A percentile compares a stretch with the other conserved stretches of the same genome.
phyloP scores from a whole-genome alignment of 2,888 invertebrate species.

The Timema podura region DNA sequence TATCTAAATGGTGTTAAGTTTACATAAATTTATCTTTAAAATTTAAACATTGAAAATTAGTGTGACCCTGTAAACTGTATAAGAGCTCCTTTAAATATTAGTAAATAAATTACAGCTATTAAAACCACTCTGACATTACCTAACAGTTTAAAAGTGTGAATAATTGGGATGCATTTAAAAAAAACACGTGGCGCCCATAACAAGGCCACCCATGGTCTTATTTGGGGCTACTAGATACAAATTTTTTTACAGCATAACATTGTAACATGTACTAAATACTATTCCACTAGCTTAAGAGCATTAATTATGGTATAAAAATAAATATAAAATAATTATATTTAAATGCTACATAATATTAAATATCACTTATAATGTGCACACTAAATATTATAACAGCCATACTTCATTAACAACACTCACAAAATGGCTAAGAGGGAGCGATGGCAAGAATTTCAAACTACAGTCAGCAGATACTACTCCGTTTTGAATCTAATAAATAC shows the following conservation, averaged over 20 bases:
- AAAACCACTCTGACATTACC: slow-evolving; percentile 6
- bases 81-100: not conserved
- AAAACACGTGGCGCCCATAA: not conserved
- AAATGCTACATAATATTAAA: not conserved
- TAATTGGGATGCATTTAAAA: not conserved
- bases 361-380: not conserved
- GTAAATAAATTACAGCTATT: not conserved
- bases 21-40: not conserved
- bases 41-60: not conserved
- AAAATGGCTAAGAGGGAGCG: not conserved
- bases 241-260: slow-evolving; percentile 12
- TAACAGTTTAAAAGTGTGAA: slow-evolving; percentile 9
- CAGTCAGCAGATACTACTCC: too few species aligned
- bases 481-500: too few species aligned
- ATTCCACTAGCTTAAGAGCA: slow-evolving; percentile 5
- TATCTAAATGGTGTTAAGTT: not conserved
- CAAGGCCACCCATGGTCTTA: slow-evolving; percentile 11
- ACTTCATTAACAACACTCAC: slow-evolving; percentile 1
- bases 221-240: slow-evolving; percentile 3
- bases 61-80: not conserved
- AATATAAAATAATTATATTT: slow-evolving; percentile 4
- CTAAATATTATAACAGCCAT: slow-evolving; percentile 3
- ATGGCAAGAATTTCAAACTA: not conserved
- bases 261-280: not conserved
- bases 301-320: slow-evolving; percentile 6